Evolutionary conservation across 2,888 invertebrate species (phyloP).

Genomic region (Noctua janthe): DNA sequence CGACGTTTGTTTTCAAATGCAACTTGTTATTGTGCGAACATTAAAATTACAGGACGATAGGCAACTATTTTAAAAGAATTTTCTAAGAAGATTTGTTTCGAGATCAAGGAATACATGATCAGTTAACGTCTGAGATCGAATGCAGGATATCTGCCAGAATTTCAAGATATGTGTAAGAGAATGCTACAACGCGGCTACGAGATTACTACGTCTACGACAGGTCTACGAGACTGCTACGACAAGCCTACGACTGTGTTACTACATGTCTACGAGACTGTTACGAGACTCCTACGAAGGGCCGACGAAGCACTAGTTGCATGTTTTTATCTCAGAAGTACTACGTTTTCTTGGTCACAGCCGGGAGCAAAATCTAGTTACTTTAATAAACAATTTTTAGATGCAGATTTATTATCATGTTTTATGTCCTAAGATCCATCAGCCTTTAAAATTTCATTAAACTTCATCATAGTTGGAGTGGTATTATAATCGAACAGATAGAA

Average conservation of each 20-base stretch:
- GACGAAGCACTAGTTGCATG: background rate
- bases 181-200: no score
- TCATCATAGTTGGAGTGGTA: background rate
- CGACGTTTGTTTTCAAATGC: constrained; percentile 79
- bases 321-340: background rate
- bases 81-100: background rate
- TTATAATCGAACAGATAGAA: background rate
- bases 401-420: background rate
- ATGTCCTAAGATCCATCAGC: background rate
- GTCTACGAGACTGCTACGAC: background rate
- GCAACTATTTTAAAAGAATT: background rate
- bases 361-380: background rate
- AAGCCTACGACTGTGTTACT: background rate
- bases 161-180: background rate
- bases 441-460: background rate
- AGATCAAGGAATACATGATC: background rate
- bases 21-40: constrained; percentile 46
- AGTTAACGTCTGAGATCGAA: background rate
- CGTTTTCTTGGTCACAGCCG: background rate
- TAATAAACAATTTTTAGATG: background rate
- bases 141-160: background rate
- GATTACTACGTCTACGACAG: background rate
- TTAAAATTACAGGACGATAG: constrained; percentile 21
- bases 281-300: background rate
- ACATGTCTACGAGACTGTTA: background rate